phyloP scores from a whole-genome alignment of 2,888 invertebrate genomes.

The Spicauda simplicius region DNA sequence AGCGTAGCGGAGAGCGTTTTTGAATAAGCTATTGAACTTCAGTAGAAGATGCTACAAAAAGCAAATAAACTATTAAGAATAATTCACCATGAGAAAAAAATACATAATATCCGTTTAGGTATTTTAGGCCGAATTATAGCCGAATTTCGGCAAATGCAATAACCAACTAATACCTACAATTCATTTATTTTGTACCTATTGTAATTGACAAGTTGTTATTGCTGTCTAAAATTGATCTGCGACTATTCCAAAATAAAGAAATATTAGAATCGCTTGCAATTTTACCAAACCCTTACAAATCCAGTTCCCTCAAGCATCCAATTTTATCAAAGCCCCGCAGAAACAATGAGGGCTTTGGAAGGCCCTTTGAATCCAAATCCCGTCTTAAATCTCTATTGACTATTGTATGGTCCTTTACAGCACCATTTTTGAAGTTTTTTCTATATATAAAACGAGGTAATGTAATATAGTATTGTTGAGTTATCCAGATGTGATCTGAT shows the following conservation, averaged over 20 bases:
- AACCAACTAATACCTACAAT: too few relatives aligned
- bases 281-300: slow-evolving; percentile 49
- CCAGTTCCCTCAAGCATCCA: slow-evolving; percentile 66
- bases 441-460: slow-evolving; percentile 58
- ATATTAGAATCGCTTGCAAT: slow-evolving; percentile 42
- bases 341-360: slow-evolving; percentile 67
- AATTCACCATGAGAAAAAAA: too few relatives aligned
- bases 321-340: slow-evolving; percentile 67
- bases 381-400: slow-evolving; percentile 75
- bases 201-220: too few relatives aligned
- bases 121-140: too few relatives aligned
- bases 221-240: too few relatives aligned
- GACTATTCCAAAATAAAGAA: not conserved
- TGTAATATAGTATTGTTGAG: slow-evolving; percentile 73
- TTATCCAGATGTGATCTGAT: slow-evolving; percentile 61
- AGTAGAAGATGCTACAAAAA: too few relatives aligned
- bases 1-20: slow-evolving; percentile 16
- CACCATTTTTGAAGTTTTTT: slow-evolving; percentile 60
- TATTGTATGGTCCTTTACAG: slow-evolving; percentile 65
- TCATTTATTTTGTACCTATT: too few relatives aligned
- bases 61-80: too few relatives aligned
- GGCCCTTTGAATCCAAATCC: slow-evolving; percentile 78
- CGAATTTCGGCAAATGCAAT: too few relatives aligned
- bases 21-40: not conserved
- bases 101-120: too few relatives aligned